These are phyloP conservation scores for Eupithecia pulchellata DNA, from an alignment of 2,888 invertebrate species.

Conservation along the genomic window DNA sequence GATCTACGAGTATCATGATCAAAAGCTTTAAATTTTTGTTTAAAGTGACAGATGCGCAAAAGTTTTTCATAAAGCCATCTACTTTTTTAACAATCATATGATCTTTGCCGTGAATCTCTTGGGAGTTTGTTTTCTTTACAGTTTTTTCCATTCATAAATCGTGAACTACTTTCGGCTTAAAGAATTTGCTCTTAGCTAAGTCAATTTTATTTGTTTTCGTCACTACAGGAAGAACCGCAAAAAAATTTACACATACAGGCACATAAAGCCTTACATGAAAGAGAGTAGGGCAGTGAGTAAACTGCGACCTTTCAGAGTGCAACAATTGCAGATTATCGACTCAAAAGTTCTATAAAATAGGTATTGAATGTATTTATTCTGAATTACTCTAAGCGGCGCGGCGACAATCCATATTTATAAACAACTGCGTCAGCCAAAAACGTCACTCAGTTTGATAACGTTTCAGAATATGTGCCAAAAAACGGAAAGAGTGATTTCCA, in stretches of 20 bases:
- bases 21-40: background rate
- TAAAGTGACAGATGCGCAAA: background rate
- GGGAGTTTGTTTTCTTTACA: no score
- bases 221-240: background rate
- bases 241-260: background rate
- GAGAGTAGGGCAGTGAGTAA: background rate
- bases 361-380: slow-evolving; percentile 31
- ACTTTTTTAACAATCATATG: background rate
- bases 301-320: background rate
- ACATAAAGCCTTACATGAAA: background rate
- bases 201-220: background rate
- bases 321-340: background rate
- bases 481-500: slow-evolving; percentile 24
- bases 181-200: background rate
- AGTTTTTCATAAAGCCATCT: background rate
- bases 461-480: slow-evolving; percentile 41
- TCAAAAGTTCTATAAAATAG: background rate
- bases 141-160: no score
- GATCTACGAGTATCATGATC: background rate
- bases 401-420: slow-evolving; percentile 50
- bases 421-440: slow-evolving; percentile 50
- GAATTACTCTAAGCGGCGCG: slow-evolving; percentile 39
- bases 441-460: slow-evolving; percentile 48
- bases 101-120: background rate
- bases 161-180: background rate